phyloP scores from a whole-genome alignment of 2,113 vertebrate genomes.

The Hassar affinis region DNA sequence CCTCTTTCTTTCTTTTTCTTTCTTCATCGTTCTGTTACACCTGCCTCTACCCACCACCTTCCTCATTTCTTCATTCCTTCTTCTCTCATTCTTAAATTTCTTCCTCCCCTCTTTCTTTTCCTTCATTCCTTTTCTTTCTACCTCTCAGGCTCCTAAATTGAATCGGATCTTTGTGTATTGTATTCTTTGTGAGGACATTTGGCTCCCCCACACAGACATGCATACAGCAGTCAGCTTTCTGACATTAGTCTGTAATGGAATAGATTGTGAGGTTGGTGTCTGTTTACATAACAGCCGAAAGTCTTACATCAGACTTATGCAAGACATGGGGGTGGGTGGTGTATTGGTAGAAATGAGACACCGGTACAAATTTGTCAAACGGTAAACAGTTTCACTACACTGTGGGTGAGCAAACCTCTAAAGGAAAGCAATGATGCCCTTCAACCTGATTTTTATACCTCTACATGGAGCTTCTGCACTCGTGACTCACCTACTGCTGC shows the following conservation, averaged over 20 bases:
- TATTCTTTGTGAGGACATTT: not conserved
- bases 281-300: conserved; percentile 2
- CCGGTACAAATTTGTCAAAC: conserved; percentile 8
- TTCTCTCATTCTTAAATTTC: not conserved
- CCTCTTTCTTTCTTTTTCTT: not conserved
- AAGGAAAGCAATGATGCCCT: not conserved
- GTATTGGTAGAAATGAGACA: not conserved
- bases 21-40: not conserved
- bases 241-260: conserved; percentile 1
- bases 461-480: not conserved
- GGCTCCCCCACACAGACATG: not conserved
- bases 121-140: no score
- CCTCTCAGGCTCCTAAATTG: not conserved
- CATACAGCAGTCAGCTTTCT: conserved; percentile 4
- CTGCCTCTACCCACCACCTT: not conserved
- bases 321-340: not conserved
- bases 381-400: conserved; percentile 1
- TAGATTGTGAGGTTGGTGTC: not conserved
- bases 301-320: conserved; percentile 29
- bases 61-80: not conserved
- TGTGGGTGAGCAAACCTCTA: conserved; percentile 13
- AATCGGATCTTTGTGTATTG: not conserved
- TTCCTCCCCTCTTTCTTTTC: not conserved
- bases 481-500: not conserved
- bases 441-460: not conserved